Base-by-base conservation (phyloP, 92 coral and sea anemone species). In the Galaxea fascicularis region DNA sequence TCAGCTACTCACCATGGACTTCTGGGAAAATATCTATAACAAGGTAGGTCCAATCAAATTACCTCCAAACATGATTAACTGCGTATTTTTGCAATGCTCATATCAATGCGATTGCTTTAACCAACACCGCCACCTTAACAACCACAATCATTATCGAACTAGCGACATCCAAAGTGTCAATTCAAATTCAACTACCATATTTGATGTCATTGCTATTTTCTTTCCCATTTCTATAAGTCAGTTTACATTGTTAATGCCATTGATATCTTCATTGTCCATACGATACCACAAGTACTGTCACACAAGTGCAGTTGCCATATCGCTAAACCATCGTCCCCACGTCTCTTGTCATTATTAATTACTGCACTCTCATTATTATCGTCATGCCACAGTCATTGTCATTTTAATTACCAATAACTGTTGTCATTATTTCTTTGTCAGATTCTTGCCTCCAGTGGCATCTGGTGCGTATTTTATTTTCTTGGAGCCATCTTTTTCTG, bases 1-100 rank as follows among this genome's bases (percentile, higher is more conserved):
- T 74, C 98, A 96, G 77, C 94, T 96, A 10, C 98, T 96, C 20
- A 96, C 98, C 6, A 89, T 96, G 90, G 98, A 96, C 87, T 96
- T 86, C 91, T 96, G 98, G 98, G 98, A 96, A 71, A 91, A 96
- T 83, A 93, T 94, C 24, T 96, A 94, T 77, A 85, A 96, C 79
- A 94, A 96, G 83, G 98, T 96, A 67, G 59, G 94, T 22, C 2
- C 81, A 17, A 35, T 15, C 0, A 27, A 17, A 24, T 21, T 5
- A 16, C 1, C 10, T 49, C n/a, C 20, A 0, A 11, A 14, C 9
- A 66, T 46, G 51, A 12, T 46, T 12, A 12, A 46, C 12, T 5
- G 11, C 51, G 51, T 53, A 16, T 46, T 13, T 46, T 46, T 46
- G 51, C 56, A 11, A 4, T 15, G 17, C 56, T 11, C 14, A 10